A percentile compares a stretch with the other conserved stretches of the same genome.
These are phyloP conservation scores for Cantharis rustica DNA, from an alignment of 2,888 invertebrate genomes.

Conservation along the genomic window DNA sequence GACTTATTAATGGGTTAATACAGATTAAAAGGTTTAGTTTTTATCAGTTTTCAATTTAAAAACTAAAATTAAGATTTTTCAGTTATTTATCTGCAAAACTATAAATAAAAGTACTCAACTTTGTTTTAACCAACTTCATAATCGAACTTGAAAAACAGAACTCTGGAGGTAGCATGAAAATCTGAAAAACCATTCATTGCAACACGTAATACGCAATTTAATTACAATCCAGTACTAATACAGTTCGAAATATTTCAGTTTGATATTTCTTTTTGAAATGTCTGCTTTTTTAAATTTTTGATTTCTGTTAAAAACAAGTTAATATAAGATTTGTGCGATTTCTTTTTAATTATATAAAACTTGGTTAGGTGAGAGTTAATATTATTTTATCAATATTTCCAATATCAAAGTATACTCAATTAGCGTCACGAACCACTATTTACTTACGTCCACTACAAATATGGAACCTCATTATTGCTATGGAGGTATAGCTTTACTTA, in stretches of 20 bases:
- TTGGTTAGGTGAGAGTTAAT: constrained; percentile 23
- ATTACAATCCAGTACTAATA: neutral
- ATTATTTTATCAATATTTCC: constrained; percentile 47
- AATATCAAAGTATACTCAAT: constrained; percentile 45
- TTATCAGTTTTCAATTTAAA: too few relatives aligned
- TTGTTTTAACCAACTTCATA: too few relatives aligned
- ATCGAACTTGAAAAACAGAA: too few relatives aligned
- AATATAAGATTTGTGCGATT: neutral
- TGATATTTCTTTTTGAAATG: neutral
- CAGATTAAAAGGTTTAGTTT: too few relatives aligned
- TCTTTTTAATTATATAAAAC: neutral
- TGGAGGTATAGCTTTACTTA: constrained; percentile 20
- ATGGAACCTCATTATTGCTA: constrained; percentile 43
- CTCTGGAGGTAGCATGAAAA: neutral
- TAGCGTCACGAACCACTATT: constrained; percentile 49
- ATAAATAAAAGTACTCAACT: too few relatives aligned
- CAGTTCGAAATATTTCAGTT: neutral
- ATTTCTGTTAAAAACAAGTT: neutral
- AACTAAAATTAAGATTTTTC: too few relatives aligned
- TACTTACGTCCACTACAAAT: constrained; percentile 46
- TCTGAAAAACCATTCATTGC: neutral
- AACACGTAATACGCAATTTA: too few relatives aligned
- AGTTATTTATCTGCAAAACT: too few relatives aligned
- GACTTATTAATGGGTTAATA: too few relatives aligned
- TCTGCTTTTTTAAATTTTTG: neutral